Base-by-base conservation (phyloP, 2,888 invertebrate genomes). In the Pomacea canaliculata region DNA sequence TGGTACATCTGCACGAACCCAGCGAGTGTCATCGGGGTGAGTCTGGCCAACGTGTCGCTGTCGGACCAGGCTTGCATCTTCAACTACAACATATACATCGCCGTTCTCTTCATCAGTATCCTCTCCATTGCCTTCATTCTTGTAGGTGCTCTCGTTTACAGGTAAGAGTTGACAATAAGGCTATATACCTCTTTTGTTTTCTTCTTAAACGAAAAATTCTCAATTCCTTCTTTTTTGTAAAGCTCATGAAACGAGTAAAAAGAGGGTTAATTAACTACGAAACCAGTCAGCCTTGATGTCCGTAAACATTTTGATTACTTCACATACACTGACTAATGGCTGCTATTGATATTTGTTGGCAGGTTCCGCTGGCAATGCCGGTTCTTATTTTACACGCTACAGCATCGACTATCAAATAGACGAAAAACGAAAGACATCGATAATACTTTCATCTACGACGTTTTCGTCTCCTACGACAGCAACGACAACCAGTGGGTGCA, bases 381-480 rank as follows among this genome's bases (percentile, higher is more conserved):
- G 27, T 73, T 73, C 66, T 23, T 67, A 27, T 18, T 73, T 3
- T 73, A 73, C 73, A 73, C 67, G 1, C 51, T 73, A 13, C 73
- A 73, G 19, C 67, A 73, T 51, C 73, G 73, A n/a, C 59, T 66
- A 56, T 67, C 73, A n/a, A 16, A 48, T n/a, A 1, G 16, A 37
- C 37, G 37, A 37, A 37, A 37, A 37, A 37, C 3, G 37, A 37
- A 37, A 37, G 37, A 37, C 5, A 37, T 37, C 5, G 37, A 37
- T 37, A 37, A 23, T 13, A 23, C 19, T 18, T 9, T 16, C 8
- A 48, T 37, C 16, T 73, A 67, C 37, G 67, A 73, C 37, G 37
- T 59, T 19, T 73, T 73, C 66, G 73, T 73, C 48, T 73, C 73
- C n/a, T 73, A 73, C 67, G 73, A 73, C 73, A 67, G 67, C 37